Evolutionary conservation across 1,140 invertebrate genomes (phyloP).

Genomic region (Chymomyza costata): DNA sequence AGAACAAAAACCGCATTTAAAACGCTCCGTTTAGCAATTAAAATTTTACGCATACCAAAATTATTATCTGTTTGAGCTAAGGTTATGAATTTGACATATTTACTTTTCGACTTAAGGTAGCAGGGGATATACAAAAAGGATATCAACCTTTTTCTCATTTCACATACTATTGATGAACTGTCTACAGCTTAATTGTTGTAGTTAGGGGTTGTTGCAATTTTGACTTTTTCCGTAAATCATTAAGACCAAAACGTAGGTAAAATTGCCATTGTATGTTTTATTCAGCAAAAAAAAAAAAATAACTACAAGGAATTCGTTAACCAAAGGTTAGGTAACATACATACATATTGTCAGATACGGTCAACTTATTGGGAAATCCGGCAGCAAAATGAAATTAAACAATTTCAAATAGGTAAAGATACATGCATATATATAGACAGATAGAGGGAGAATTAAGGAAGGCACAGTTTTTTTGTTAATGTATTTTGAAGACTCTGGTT

Average conservation of each 20-base stretch:
- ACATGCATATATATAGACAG: no score
- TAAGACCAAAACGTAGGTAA: neutral
- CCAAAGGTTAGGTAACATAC: no score
- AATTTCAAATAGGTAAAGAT: no score
- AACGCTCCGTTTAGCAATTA: conserved; percentile 56
- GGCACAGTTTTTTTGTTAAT: conserved; percentile 53
- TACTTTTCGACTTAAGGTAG: conserved; percentile 38
- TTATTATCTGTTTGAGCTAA: conserved; percentile 4
- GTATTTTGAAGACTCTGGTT: conserved; percentile 54
- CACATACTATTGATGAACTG: neutral
- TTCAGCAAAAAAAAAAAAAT: neutral
- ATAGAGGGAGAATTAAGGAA: conserved; percentile 36
- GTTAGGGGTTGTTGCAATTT: neutral
- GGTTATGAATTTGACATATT: conserved; percentile 51
- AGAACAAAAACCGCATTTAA: conserved; percentile 43
- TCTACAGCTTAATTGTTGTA: neutral
- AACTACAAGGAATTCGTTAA: no score
- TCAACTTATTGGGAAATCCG: no score
- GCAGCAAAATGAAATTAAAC: no score
- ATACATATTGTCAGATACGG: no score
- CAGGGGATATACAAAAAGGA: neutral
- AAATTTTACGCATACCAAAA: conserved; percentile 16
- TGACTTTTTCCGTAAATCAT: neutral
- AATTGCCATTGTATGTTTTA: neutral
- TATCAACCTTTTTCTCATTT: neutral